Percentiles rank a stretch among this genome's conserved stretches.
Evolutionary conservation across 2,797 vertebrate genomes (phyloP).

Genomic region (Pseudocheirus occidentalis): DNA sequence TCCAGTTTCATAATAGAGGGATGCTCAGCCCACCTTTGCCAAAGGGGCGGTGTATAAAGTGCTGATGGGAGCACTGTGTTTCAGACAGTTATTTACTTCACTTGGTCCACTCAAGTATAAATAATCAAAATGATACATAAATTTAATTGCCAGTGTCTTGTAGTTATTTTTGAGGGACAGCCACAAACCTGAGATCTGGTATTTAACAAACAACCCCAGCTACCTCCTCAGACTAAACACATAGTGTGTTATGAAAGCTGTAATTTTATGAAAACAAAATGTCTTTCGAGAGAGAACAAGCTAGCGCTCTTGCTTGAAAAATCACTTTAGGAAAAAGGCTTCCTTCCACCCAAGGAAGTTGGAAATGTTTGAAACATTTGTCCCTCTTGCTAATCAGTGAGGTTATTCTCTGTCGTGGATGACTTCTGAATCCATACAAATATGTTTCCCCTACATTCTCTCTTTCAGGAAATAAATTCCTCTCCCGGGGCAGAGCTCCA

Average conservation of each 20-base stretch:
- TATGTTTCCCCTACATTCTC: background rate
- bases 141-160: conserved; percentile 79
- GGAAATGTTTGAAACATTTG: conserved; percentile 63
- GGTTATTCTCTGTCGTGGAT: conserved; percentile 38
- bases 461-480: background rate
- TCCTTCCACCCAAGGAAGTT: conserved; percentile 57
- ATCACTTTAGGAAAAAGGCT: conserved; percentile 73
- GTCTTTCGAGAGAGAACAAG: conserved; percentile 71
- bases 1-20: conserved; percentile 39
- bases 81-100: conserved; percentile 73
- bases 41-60: conserved; percentile 46
- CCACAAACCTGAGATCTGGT: conserved; percentile 79
- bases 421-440: conserved; percentile 25
- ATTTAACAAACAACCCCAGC: conserved; percentile 78
- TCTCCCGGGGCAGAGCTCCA: background rate
- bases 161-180: conserved; percentile 80
- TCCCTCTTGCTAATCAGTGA: conserved; percentile 50
- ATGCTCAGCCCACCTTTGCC: conserved; percentile 11
- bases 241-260: conserved; percentile 73
- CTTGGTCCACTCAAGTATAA: conserved; percentile 78
- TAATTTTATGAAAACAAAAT: conserved; percentile 77
- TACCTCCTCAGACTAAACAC: conserved; percentile 78
- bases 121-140: conserved; percentile 81
- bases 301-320: conserved; percentile 66
- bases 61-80: conserved; percentile 61